phyloP scores from a whole-genome alignment of 2,888 invertebrate species.

The Geotrupes spiniger region DNA sequence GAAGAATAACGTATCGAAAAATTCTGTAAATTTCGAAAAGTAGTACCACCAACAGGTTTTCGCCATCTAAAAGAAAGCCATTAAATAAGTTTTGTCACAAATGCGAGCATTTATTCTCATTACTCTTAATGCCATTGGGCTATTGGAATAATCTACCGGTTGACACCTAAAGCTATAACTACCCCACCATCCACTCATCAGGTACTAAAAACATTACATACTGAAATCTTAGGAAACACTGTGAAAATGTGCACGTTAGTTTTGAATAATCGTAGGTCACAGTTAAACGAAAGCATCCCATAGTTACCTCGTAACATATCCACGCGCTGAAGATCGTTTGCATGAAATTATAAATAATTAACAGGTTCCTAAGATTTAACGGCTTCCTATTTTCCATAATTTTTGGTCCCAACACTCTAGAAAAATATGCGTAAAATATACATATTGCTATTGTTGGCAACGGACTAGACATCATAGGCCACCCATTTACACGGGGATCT shows the following conservation, averaged over 20 bases:
- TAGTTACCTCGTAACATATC: conserved; percentile 77
- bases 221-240: not conserved
- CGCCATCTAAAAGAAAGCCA: conserved; percentile 63
- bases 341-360: conserved; percentile 84
- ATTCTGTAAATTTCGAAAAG: conserved; percentile 91
- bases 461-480: conserved; percentile 93
- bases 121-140: conserved; percentile 68
- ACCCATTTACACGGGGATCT: conserved; percentile 87
- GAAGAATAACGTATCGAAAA: conserved; percentile 93
- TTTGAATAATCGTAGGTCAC: too few species aligned
- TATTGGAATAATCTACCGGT: conserved; percentile 75
- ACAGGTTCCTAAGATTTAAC: conserved; percentile 72
- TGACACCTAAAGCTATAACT: conserved; percentile 76
- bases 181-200: conserved; percentile 65
- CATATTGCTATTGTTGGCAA: conserved; percentile 88
- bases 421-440: conserved; percentile 82
- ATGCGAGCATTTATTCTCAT: conserved; percentile 38
- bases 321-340: conserved; percentile 90
- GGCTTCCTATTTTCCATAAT: conserved; percentile 90
- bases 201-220: conserved; percentile 49
- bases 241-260: not conserved
- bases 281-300: not conserved
- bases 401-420: conserved; percentile 77
- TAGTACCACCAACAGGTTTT: conserved; percentile 91
- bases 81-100: not conserved